phyloP scores from a whole-genome alignment of 92 coral and sea anemone genomes.

The Pocillopora grandis region DNA sequence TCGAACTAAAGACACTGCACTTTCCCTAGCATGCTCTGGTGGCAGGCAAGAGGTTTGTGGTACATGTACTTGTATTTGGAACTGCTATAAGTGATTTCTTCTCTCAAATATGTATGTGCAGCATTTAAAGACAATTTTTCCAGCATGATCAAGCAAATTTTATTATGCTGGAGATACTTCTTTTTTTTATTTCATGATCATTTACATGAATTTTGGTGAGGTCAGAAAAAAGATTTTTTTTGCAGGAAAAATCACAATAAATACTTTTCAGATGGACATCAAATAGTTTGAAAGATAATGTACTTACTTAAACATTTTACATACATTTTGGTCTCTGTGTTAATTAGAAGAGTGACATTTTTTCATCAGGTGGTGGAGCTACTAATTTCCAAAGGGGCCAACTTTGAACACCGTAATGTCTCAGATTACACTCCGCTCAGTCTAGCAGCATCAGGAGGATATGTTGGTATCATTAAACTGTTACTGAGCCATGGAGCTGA shows the following conservation, averaged over 20 bases:
- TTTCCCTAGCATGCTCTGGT: conserved; percentile 97
- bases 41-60: conserved; percentile 94
- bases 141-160: too few species aligned
- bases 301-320: too few species aligned
- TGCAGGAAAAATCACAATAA: not conserved
- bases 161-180: too few species aligned
- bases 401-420: conserved; percentile 98
- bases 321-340: too few species aligned
- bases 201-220: too few species aligned
- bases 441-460: conserved; percentile 98
- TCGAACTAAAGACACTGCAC: conserved; percentile 97
- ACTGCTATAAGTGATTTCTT: not conserved
- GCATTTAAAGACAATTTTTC: too few species aligned
- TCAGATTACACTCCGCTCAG: conserved; percentile 98
- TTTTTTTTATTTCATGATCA: too few species aligned
- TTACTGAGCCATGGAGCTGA: conserved; percentile 94
- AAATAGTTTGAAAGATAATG: too few species aligned
- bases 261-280: not conserved
- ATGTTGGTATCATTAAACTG: conserved; percentile 92
- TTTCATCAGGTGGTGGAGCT: conserved; percentile 89
- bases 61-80: not conserved
- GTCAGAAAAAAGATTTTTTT: too few species aligned
- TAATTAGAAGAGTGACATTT: too few species aligned
- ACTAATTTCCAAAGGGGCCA: conserved; percentile 91
- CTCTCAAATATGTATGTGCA: not conserved